These are phyloP conservation scores for rabbit (Oryctolagus cuniculus) DNA, from an alignment of 2,113 vertebrate species.

Conservation along the genomic window mOryCun1.1 NC_091435.1:131083001-131083500, in stretches of 20 bases:
- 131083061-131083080: conserved; percentile 4
- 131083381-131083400: background rate
- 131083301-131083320: background rate
- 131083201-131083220: background rate
- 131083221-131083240: background rate
- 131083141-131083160: background rate
- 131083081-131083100: background rate
- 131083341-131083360: background rate
- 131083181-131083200: background rate
- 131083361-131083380: background rate
- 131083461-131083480: too few species aligned
- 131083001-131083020: background rate
- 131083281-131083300: conserved; percentile 3
- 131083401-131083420: conserved; percentile 33
- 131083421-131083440: background rate
- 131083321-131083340: conserved; percentile 10
- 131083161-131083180: background rate
- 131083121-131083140: background rate
- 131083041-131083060: background rate
- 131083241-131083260: background rate
- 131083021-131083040: background rate
- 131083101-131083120: conserved; percentile 1
- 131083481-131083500: too few species aligned
- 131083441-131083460: background rate
- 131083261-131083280: background rate